Conservation (phyloP, 2,113 vertebrate species). For the Pristiophorus japonicus region DNA sequence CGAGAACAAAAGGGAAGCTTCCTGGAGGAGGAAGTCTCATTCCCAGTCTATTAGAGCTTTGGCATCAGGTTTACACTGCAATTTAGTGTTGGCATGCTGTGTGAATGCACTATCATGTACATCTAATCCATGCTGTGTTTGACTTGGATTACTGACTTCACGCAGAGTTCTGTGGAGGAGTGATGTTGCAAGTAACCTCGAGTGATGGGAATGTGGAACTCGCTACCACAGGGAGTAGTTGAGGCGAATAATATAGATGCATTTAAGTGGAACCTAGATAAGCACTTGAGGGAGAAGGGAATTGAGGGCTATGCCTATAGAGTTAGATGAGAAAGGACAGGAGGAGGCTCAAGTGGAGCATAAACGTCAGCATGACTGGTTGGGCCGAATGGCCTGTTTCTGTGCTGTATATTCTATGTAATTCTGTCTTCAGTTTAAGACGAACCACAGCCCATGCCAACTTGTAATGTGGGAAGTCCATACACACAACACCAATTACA, state of each 20-base stretch:
- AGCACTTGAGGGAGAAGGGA: too few species aligned
- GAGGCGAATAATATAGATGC: not conserved
- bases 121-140: not conserved
- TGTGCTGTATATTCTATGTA: too few species aligned
- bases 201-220: not conserved
- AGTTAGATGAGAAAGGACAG: too few species aligned
- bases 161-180: not conserved
- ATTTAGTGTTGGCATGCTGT: not conserved
- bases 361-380: too few species aligned
- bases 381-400: too few species aligned
- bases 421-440: not conserved
- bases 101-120: not conserved
- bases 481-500: not conserved
- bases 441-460: not conserved
- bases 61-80: not conserved
- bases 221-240: too few species aligned
- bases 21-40: not conserved
- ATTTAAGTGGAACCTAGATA: not conserved
- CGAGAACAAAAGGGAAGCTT: not conserved
- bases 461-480: not conserved
- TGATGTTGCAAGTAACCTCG: not conserved
- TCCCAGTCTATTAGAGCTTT: not conserved
- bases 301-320: too few species aligned
- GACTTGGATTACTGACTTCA: not conserved
- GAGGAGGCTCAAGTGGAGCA: too few species aligned